These are phyloP conservation scores for Phasia obesa DNA, from an alignment of 2,888 invertebrate genomes.

Conservation along the genomic window DNA sequence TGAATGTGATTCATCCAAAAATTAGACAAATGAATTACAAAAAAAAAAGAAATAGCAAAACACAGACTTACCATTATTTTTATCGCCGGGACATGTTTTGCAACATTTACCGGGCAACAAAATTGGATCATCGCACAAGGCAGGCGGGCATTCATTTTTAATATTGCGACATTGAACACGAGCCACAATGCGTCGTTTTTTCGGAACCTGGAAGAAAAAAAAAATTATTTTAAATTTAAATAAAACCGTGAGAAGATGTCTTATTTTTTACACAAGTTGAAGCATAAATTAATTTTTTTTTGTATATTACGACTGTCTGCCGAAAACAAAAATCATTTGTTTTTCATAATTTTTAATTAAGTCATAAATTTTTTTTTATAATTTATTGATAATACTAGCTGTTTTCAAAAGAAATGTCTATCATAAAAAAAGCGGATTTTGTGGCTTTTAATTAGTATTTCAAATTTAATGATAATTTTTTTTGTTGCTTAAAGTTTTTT, in stretches of 20 bases:
- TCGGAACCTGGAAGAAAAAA: slow-evolving; percentile 88
- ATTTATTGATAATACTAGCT: slow-evolving; percentile 55
- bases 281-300: slow-evolving; percentile 7
- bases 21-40: background rate
- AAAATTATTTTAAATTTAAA: slow-evolving; percentile 26
- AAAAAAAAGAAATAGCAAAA: slow-evolving; percentile 18
- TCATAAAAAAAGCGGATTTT: slow-evolving; percentile 18
- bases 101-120: slow-evolving; percentile 93
- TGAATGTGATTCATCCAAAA: slow-evolving; percentile 63
- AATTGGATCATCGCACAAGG: slow-evolving; percentile 92
- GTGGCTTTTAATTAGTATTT: slow-evolving; percentile 28
- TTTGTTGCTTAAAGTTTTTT: too few species aligned
- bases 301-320: slow-evolving; percentile 36
- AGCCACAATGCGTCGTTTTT: slow-evolving; percentile 93
- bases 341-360: slow-evolving; percentile 59
- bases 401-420: slow-evolving; percentile 5
- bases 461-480: slow-evolving; percentile 11
- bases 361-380: slow-evolving; percentile 52
- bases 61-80: slow-evolving; percentile 87
- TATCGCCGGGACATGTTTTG: slow-evolving; percentile 93
- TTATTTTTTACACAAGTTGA: background rate
- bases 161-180: slow-evolving; percentile 95
- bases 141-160: slow-evolving; percentile 95
- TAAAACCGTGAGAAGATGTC: background rate
- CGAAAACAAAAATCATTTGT: slow-evolving; percentile 22